Evolutionary conservation across 2,888 invertebrate species (phyloP).

Genomic region (Timandra comae): DNA sequence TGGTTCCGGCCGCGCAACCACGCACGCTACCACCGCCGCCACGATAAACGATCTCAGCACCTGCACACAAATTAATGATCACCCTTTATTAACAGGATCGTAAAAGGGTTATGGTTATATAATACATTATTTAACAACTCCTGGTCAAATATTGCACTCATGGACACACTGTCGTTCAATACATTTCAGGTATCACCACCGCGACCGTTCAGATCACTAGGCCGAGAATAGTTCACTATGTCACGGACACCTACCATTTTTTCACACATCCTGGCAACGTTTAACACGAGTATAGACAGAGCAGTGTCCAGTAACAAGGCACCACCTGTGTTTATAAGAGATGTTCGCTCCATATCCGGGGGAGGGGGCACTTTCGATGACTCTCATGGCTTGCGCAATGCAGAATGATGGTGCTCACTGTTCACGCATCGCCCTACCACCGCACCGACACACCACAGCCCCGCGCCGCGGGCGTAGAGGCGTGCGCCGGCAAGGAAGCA

Average conservation of each 20-base stretch:
- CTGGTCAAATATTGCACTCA: slow-evolving; percentile 9
- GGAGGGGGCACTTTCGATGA: slow-evolving; percentile 75
- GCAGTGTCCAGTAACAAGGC: slow-evolving; percentile 65
- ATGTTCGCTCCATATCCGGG: slow-evolving; percentile 64
- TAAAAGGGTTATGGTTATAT: no score
- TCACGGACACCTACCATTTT: slow-evolving; percentile 63
- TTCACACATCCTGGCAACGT: slow-evolving; percentile 63
- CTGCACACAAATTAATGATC: slow-evolving; percentile 50
- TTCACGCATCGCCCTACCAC: slow-evolving; percentile 52
- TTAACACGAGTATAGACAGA: slow-evolving; percentile 52
- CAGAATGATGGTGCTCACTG: slow-evolving; percentile 50
- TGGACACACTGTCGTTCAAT: slow-evolving; percentile 20
- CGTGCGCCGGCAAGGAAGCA: no score
- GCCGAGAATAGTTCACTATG: slow-evolving; percentile 25
- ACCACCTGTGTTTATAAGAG: slow-evolving; percentile 73
- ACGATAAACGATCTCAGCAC: slow-evolving; percentile 62
- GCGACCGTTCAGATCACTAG: slow-evolving; percentile 43
- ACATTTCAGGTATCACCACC: slow-evolving; percentile 14
- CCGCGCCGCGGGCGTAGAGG: no score
- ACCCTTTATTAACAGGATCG: slow-evolving; percentile 10
- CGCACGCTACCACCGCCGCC: slow-evolving; percentile 61
- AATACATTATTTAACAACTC: no score
- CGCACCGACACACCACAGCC: no score
- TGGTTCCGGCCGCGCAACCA: slow-evolving; percentile 73
- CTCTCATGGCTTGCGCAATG: slow-evolving; percentile 65